Evolutionary conservation across 1,140 invertebrate species (phyloP), one percentile per base, ranked within the genome.

Genomic region (Conus betulinus): DNA sequence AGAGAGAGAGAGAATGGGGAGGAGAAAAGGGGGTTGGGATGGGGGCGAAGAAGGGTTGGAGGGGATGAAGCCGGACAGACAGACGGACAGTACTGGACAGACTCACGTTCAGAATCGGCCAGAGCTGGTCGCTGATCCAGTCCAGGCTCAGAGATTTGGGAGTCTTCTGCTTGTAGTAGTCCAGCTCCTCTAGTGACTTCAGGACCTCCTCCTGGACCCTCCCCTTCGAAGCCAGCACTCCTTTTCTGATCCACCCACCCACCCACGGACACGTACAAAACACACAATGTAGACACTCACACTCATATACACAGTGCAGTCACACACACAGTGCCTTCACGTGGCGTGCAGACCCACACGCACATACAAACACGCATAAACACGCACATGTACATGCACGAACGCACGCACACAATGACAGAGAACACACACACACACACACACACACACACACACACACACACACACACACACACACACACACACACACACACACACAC

Each of bases 61-160:
- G n/a, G 11, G 53, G 7, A 87, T 7, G 5, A 52, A 67, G 0
- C 79, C 53, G 4, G 57, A 78, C 83, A 78, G 67, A 71, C 67
- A 71, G 6, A 71, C 6, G 20, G 13, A 71, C 67, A 71, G 13
- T 76, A 10, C 1, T 25, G 8, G 17, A 53, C 11, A 17, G 51
- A 84, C 57, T 60, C 91, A 93, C 93, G 89, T 94, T 89, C 39
- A 95, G 89, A 51, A 94, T 67, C 1, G 94, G 93, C 17, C 92
- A 82, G 13, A 95, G 39, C 20, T 93, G 89, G 17, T 79, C 78
- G 13, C 92, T 89, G 67, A 94, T 92, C 91, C 93, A 93, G 60
- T 94, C 92, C 13, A 89, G 84, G 74, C 91, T 91, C 51, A 94
- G 88, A 15, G 94, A 94, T 81, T 94, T 94, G 53, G 94, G 94